Evolutionary conservation across 2,797 vertebrate genomes (phyloP).

Genomic region (Crossoptilon crossoptilon): DNA sequence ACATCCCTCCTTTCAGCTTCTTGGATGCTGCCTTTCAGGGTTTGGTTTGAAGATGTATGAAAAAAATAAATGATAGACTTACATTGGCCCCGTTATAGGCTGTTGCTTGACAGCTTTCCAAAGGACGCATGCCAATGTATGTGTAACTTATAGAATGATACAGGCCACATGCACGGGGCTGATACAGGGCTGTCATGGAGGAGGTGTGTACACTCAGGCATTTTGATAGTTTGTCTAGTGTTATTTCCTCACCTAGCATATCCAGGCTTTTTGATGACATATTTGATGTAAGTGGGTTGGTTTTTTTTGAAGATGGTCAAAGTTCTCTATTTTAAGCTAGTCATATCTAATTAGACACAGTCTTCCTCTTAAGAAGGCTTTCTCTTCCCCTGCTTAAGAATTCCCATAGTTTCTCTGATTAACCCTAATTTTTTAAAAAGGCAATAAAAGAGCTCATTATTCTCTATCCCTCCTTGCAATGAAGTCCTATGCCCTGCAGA

Average conservation of each 20-base stretch:
- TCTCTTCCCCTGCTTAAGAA: not conserved
- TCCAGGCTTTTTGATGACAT: not conserved
- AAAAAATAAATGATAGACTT: not conserved
- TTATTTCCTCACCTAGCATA: not conserved
- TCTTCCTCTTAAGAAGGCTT: not conserved
- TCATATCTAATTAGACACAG: not conserved
- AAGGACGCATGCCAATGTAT: not conserved
- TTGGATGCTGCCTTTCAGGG: not conserved
- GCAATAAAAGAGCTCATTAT: not conserved
- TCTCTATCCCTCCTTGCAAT: not conserved
- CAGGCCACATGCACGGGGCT: not conserved
- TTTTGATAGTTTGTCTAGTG: not conserved
- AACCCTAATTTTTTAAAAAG: not conserved
- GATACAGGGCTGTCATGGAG: not conserved
- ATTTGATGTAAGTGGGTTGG: not conserved
- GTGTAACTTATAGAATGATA: not conserved
- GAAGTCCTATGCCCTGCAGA: not conserved
- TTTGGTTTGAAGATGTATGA: slow-evolving; percentile 37
- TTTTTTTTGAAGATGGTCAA: not conserved
- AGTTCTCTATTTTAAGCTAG: not conserved
- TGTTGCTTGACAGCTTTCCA: not conserved
- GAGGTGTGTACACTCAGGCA: not conserved
- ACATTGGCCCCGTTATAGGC: not conserved
- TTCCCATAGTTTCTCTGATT: not conserved
- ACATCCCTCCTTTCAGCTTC: not conserved